Evolutionary conservation across 2,797 vertebrate genomes (phyloP).

Genomic region (Karalla daura): DNA sequence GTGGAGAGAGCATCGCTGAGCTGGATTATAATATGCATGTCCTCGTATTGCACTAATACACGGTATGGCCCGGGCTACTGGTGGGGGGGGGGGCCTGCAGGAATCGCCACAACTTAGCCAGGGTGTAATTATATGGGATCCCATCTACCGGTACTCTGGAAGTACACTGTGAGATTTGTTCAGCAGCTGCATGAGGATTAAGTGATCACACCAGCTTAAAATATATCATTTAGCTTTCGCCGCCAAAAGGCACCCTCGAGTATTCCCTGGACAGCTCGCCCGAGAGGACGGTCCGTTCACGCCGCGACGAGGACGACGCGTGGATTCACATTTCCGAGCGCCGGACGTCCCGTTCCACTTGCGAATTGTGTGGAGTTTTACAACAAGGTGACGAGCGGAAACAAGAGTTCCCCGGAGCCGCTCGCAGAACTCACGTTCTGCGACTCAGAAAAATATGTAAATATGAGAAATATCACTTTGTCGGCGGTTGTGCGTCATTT

Average conservation of each 20-base stretch:
- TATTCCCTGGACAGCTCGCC: slow-evolving; percentile 68
- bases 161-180: slow-evolving; percentile 76
- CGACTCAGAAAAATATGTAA: too few species aligned
- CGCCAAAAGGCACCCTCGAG: slow-evolving; percentile 72
- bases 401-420: too few species aligned
- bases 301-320: too few species aligned
- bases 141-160: slow-evolving; percentile 66
- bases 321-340: too few species aligned
- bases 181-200: slow-evolving; percentile 79
- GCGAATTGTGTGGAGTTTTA: too few species aligned
- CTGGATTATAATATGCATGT: slow-evolving; percentile 73
- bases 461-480: too few species aligned
- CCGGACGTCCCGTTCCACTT: too few species aligned
- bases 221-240: slow-evolving; percentile 68
- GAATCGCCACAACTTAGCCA: slow-evolving; percentile 71
- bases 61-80: slow-evolving; percentile 48
- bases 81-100: too few species aligned
- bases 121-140: slow-evolving; percentile 74
- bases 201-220: slow-evolving; percentile 76
- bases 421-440: too few species aligned
- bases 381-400: too few species aligned
- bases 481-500: too few species aligned
- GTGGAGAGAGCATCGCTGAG: slow-evolving; percentile 70
- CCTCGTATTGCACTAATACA: slow-evolving; percentile 72
- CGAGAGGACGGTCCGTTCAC: slow-evolving; percentile 6